A percentile compares a stretch with the other conserved stretches of the same genome.
phyloP scores from a whole-genome alignment of 2,797 vertebrate species.

The Coregonus sp. region DNA sequence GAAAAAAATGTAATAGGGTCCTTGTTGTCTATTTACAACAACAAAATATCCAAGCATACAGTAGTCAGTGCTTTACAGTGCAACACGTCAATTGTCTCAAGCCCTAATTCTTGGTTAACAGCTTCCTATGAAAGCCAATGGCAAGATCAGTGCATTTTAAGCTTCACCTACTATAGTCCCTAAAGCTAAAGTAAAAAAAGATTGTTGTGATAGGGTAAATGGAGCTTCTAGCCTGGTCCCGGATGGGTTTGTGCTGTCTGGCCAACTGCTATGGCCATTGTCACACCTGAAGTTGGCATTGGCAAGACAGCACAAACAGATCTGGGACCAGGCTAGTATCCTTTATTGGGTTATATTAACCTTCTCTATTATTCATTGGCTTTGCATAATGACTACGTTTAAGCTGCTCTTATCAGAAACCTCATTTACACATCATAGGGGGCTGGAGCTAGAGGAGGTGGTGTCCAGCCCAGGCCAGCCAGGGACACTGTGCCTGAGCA shows the following conservation, averaged over 20 bases:
- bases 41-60: slow-evolving; percentile 4
- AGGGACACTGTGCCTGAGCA: slow-evolving; percentile 92
- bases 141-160: neutral
- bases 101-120: slow-evolving; percentile 6
- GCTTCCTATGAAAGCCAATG: slow-evolving; percentile 9
- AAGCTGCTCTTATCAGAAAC: neutral
- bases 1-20: slow-evolving; percentile 2
- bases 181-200: neutral
- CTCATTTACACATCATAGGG: neutral
- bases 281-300: too few species aligned
- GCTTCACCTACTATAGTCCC: neutral
- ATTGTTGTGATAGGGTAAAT: neutral
- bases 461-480: slow-evolving; percentile 91
- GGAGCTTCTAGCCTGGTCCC: neutral
- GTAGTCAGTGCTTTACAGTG: slow-evolving; percentile 24
- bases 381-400: neutral
- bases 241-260: too few species aligned
- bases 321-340: neutral
- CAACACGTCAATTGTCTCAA: slow-evolving; percentile 26
- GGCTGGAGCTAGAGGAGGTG: slow-evolving; percentile 44
- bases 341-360: neutral
- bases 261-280: too few species aligned
- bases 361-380: neutral
- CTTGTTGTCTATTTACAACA: neutral
- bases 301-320: too few species aligned